A percentile compares a stretch with the other conserved stretches of the same genome.
phyloP scores from a whole-genome alignment of 2,113 vertebrate genomes.

The Erythrocercus mccallii region DNA sequence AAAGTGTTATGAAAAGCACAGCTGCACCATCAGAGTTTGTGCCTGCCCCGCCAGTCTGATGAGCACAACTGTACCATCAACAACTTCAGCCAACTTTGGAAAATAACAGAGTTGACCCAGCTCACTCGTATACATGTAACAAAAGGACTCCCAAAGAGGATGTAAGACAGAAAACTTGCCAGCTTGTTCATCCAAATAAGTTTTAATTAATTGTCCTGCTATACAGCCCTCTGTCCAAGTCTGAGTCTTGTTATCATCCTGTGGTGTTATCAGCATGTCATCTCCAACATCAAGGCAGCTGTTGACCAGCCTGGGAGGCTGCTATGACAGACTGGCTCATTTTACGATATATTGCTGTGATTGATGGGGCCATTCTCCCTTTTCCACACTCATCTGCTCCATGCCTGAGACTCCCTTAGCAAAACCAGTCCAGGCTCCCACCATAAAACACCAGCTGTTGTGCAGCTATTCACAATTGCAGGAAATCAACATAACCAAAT shows the following conservation, averaged over 20 bases:
- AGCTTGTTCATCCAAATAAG: background rate
- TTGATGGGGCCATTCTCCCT: background rate
- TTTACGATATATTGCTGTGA: background rate
- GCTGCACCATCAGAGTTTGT: rapidly evolving
- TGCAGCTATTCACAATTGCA: slow-evolving; percentile 44
- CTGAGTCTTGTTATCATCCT: background rate
- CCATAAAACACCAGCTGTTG: slow-evolving; percentile 18
- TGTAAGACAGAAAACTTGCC: background rate
- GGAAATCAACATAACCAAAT: slow-evolving; percentile 56
- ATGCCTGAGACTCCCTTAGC: background rate
- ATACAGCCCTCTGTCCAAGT: background rate
- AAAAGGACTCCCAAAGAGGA: background rate
- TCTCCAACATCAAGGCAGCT: background rate
- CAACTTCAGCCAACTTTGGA: background rate
- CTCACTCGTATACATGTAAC: rapidly evolving
- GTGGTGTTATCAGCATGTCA: background rate
- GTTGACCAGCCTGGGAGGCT: background rate
- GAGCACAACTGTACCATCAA: background rate
- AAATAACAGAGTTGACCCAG: background rate
- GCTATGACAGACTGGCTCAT: background rate
- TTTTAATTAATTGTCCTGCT: background rate
- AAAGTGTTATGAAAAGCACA: background rate
- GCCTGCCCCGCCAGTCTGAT: background rate
- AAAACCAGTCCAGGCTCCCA: background rate
- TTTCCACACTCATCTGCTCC: background rate